Evolutionary conservation across 2,888 invertebrate genomes (phyloP).

Genomic region (Epinotia brunnichana): DNA sequence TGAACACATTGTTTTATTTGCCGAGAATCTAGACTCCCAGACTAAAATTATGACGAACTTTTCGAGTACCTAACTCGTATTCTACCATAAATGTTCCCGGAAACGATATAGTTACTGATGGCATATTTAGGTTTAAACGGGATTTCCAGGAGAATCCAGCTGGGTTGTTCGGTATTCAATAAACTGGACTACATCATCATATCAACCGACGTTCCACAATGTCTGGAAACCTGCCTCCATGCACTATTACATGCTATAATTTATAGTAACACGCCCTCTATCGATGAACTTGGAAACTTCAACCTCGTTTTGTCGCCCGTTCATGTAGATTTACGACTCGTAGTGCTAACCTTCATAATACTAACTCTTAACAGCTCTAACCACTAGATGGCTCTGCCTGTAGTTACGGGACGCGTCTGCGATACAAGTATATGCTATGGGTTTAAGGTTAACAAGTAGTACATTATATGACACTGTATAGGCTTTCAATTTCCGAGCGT

Average conservation of each 20-base stretch:
- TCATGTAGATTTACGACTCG: neutral
- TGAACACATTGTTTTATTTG: too few species aligned
- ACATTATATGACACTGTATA: too few species aligned
- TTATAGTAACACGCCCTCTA: slow-evolving; percentile 18
- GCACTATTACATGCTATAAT: neutral
- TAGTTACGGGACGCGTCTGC: neutral
- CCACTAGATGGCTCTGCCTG: slow-evolving; percentile 32
- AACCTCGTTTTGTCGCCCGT: neutral
- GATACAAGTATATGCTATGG: neutral
- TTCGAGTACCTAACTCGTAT: neutral
- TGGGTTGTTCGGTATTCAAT: too few species aligned
- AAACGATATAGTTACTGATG: too few species aligned
- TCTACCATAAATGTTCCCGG: too few species aligned
- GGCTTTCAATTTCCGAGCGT: too few species aligned
- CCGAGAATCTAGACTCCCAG: neutral
- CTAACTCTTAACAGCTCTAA: neutral
- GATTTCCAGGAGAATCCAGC: too few species aligned
- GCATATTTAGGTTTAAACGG: too few species aligned
- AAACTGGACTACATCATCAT: too few species aligned
- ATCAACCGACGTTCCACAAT: too few species aligned
- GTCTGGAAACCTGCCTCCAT: too few species aligned
- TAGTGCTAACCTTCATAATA: neutral
- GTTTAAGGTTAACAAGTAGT: neutral
- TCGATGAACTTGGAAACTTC: slow-evolving; percentile 19
- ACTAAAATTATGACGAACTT: neutral